Evolutionary conservation across 2,797 vertebrate genomes (phyloP).

Genomic region (Fringilla coelebs): DNA sequence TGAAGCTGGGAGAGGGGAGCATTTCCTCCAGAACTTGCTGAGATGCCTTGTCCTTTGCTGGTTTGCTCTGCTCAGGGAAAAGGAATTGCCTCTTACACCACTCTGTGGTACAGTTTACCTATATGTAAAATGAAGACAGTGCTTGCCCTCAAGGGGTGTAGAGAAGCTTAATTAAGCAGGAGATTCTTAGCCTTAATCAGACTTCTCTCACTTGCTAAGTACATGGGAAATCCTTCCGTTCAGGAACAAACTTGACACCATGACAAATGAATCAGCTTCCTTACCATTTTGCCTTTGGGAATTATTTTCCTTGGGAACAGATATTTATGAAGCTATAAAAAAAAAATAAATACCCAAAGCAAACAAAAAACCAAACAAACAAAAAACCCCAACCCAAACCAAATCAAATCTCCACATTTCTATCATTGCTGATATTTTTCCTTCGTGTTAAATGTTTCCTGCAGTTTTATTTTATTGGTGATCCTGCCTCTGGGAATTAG

Average conservation of each 20-base stretch:
- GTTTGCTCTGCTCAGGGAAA: neutral
- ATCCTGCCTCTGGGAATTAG: neutral
- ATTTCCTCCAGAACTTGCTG: neutral
- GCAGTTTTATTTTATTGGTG: neutral
- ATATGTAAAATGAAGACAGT: conserved; percentile 19
- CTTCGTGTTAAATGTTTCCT: neutral
- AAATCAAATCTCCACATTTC: neutral
- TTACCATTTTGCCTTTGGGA: neutral
- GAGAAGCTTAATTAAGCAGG: conserved; percentile 44
- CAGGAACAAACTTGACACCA: conserved; percentile 35
- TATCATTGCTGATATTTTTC: neutral
- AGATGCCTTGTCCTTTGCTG: neutral
- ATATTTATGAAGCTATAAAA: neutral
- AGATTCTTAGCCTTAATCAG: conserved; percentile 39
- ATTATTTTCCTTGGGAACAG: conserved; percentile 10
- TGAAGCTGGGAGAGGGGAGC: neutral
- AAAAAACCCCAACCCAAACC: neutral
- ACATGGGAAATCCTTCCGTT: conserved; percentile 19
- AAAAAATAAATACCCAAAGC: neutral
- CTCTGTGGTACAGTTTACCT: conserved; percentile 6
- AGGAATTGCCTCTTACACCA: neutral
- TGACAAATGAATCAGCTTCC: conserved; percentile 3
- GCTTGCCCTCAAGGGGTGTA: neutral
- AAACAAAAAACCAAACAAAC: neutral
- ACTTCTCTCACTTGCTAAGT: conserved; percentile 29